Conservation (phyloP, 1,140 invertebrate genomes). For the Chrysoperla carnea region DNA sequence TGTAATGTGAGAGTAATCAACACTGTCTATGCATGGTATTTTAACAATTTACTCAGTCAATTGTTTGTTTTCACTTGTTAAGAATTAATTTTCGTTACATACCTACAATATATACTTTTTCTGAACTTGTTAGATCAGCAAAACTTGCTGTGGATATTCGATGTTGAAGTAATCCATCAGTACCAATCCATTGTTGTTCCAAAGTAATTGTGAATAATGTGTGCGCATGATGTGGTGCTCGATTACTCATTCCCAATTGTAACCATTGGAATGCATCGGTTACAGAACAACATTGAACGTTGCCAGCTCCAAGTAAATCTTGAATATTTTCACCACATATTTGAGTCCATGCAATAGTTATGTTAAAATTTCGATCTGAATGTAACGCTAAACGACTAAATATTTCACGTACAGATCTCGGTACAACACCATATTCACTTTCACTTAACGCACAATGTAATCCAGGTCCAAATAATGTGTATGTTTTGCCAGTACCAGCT, state of each 20-base stretch:
- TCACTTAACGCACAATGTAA: slow-evolving; percentile 46
- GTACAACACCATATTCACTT: slow-evolving; percentile 56
- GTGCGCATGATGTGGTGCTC: slow-evolving; percentile 21
- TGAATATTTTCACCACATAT: slow-evolving; percentile 24
- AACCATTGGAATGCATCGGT: slow-evolving; percentile 21
- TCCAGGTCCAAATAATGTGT: slow-evolving; percentile 56
- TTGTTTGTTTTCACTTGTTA: too few species aligned
- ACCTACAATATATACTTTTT: slow-evolving; percentile 22
- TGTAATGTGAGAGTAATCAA: too few species aligned
- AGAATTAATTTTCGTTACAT: too few species aligned
- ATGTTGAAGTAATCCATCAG: slow-evolving; percentile 31
- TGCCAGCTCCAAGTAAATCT: slow-evolving; percentile 15
- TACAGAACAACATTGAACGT: slow-evolving; percentile 18
- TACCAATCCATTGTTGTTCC: slow-evolving; percentile 43
- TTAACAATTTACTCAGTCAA: too few species aligned
- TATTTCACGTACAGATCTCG: slow-evolving; percentile 52
- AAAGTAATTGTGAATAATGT: slow-evolving; percentile 47
- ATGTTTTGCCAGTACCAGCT: slow-evolving; percentile 51
- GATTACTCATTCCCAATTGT: slow-evolving; percentile 23
- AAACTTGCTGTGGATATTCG: slow-evolving; percentile 49
- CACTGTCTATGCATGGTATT: too few species aligned
- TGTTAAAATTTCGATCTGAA: slow-evolving; percentile 34
- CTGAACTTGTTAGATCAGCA: slow-evolving; percentile 40
- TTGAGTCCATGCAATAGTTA: slow-evolving; percentile 46
- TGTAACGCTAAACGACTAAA: slow-evolving; percentile 43